phyloP scores from a whole-genome alignment of 2,113 vertebrate species.

The Progne subis region DNA sequence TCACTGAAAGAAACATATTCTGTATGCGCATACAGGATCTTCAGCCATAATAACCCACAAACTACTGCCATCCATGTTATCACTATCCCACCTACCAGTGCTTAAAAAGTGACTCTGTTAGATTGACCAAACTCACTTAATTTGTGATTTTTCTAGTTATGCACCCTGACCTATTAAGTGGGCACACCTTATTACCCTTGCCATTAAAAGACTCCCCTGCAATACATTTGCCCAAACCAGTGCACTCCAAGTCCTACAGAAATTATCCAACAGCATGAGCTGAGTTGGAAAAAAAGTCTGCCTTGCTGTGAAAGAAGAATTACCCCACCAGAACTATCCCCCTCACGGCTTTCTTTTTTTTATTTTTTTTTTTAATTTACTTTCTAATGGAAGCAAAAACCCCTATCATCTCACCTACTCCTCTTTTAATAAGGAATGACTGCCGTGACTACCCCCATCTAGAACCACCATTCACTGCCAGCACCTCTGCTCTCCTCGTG shows the following conservation, averaged over 20 bases:
- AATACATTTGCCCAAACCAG: conserved; percentile 52
- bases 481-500: conserved; percentile 84
- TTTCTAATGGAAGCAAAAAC: conserved; percentile 70
- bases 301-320: conserved; percentile 67
- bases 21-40: not conserved
- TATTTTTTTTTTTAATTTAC: conserved; percentile 4
- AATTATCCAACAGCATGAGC: conserved; percentile 69
- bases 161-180: conserved; percentile 9
- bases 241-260: conserved; percentile 65
- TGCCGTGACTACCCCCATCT: conserved; percentile 84
- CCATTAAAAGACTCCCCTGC: conserved; percentile 57
- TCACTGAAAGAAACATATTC: not conserved
- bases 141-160: conserved; percentile 54
- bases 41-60: not conserved
- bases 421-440: conserved; percentile 81
- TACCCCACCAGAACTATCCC: conserved; percentile 60
- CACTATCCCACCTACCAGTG: not conserved
- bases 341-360: conserved; percentile 15
- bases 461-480: conserved; percentile 80
- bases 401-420: conserved; percentile 75
- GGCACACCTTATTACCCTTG: conserved; percentile 44
- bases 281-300: conserved; percentile 31
- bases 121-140: conserved; percentile 41
- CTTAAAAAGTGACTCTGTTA: conserved; percentile 40
- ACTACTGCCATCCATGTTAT: not conserved